Evolutionary conservation across 2,888 invertebrate genomes (phyloP).

Genomic region (Diloba caeruleocephala): DNA sequence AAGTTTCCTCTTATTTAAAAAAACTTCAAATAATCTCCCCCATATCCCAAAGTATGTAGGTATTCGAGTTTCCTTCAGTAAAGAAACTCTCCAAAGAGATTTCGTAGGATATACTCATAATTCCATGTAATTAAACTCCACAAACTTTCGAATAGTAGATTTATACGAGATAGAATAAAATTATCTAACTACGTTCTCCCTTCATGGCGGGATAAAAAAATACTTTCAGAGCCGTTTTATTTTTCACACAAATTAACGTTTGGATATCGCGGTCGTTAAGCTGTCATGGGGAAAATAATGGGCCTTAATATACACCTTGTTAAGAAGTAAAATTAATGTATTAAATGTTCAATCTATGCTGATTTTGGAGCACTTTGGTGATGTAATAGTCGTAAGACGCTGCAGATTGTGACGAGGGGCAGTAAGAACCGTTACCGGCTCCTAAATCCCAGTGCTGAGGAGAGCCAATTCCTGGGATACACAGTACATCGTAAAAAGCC

Average conservation of each 20-base stretch:
- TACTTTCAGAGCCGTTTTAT: conserved; percentile 26
- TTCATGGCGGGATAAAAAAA: conserved; percentile 30
- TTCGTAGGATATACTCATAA: conserved; percentile 14
- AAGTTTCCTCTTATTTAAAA: conserved; percentile 13
- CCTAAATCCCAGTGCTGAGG: no score
- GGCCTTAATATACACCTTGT: conserved; percentile 39
- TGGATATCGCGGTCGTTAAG: conserved; percentile 61
- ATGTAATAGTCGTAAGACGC: no score
- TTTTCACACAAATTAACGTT: conserved; percentile 56
- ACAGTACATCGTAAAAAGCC: no score
- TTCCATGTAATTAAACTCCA: conserved; percentile 27
- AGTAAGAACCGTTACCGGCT: no score
- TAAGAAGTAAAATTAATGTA: conserved; percentile 23
- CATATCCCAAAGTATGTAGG: neutral
- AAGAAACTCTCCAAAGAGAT: conserved; percentile 4
- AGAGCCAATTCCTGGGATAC: no score
- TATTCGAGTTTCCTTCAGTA: conserved; percentile 11
- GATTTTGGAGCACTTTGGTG: no score
- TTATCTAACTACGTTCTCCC: conserved; percentile 26
- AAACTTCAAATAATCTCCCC: conserved; percentile 6
- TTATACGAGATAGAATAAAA: conserved; percentile 35
- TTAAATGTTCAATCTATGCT: no score
- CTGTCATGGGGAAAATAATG: conserved; percentile 56
- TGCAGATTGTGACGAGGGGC: no score
- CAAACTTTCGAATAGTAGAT: conserved; percentile 21